Base-by-base conservation (phyloP, 2,888 invertebrate genomes). In the Empis stercorea region DNA sequence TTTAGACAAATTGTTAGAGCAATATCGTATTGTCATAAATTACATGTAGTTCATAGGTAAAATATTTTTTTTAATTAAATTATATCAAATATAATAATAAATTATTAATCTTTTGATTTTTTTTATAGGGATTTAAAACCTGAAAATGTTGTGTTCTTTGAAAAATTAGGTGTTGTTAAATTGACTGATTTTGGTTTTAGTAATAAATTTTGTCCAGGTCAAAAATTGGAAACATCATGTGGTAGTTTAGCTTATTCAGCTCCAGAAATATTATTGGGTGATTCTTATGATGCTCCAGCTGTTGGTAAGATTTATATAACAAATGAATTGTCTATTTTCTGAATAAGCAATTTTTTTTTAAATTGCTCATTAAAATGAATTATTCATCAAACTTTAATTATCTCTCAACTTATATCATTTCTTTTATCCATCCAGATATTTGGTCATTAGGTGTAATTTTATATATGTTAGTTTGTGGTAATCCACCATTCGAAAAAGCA, bases 81-180 rank as follows among this genome's bases (percentile, higher is more conserved):
- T 20, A 20, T 20, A 4, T 20, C 4, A 20, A 20, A 20, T 20
- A 20, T 20, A 20, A 20, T 4, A 10, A 32, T n/a, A 32, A 14
- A 41, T 30, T 40, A 11, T 11, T 43, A 2, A 2, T 39, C 14
- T 10, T 50, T 43, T 36, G 13, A 10, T 50, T 43, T 36, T n/a
- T 50, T 20, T 51, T 52, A 41, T 59, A 79, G 99, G 55, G 99
- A 99, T 73, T 76, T 99, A 55, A 99, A 99, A 72, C 99, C 97
- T 13, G 99, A 99, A 72, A 99, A 99, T 75, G 97, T 99, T 50
- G 95, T 99, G 44, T 97, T 97, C 73, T 99, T 99, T 70, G 93
- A 96, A 71, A 92, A 94, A 72, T 75, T 91, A 59, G 94, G 94
- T 48, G 81, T 93, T 66, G 97, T 99, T 30, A 99, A 99, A 74